phyloP scores from a whole-genome alignment of 2,888 invertebrate species.

The Auanema sp. region DNA sequence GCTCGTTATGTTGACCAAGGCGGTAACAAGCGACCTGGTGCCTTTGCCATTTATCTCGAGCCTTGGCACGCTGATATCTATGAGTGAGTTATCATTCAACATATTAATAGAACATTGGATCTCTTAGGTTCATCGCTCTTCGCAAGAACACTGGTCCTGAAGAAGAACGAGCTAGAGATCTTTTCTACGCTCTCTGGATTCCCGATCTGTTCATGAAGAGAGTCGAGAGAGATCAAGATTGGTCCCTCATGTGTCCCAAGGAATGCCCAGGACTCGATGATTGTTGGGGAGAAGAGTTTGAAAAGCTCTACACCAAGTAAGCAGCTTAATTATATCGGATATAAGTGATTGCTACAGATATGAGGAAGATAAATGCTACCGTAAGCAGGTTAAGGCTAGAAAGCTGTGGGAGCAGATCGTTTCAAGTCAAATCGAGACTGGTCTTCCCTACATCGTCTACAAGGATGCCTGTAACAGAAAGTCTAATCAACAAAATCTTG shows the following conservation, averaged over 20 bases:
- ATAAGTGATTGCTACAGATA: constrained; percentile 44
- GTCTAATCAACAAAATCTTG: constrained; percentile 95
- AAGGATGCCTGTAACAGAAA: constrained; percentile 90
- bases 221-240: constrained; percentile 70
- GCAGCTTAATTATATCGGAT: constrained; percentile 18
- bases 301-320: constrained; percentile 78
- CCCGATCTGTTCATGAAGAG: constrained; percentile 97
- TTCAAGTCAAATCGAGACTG: constrained; percentile 83
- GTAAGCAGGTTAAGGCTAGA: constrained; percentile 75
- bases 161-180: constrained; percentile 87
- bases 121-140: constrained; percentile 77
- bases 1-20: constrained; percentile 97
- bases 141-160: constrained; percentile 89
- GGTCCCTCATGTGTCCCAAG: constrained; percentile 97
- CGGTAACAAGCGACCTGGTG: constrained; percentile 94
- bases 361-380: constrained; percentile 62
- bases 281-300: constrained; percentile 93
- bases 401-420: constrained; percentile 90
- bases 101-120: neutral
- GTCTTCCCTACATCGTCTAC: constrained; percentile 84
- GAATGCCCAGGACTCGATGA: constrained; percentile 87
- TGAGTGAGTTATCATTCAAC: constrained; percentile 69
- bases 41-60: constrained; percentile 94
- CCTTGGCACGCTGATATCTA: constrained; percentile 98
- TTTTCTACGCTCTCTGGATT: constrained; percentile 94